Percentiles rank a stretch among this genome's conserved stretches.
Conservation (phyloP, 2,888 invertebrate species). For the Cheilosia impressa region DNA sequence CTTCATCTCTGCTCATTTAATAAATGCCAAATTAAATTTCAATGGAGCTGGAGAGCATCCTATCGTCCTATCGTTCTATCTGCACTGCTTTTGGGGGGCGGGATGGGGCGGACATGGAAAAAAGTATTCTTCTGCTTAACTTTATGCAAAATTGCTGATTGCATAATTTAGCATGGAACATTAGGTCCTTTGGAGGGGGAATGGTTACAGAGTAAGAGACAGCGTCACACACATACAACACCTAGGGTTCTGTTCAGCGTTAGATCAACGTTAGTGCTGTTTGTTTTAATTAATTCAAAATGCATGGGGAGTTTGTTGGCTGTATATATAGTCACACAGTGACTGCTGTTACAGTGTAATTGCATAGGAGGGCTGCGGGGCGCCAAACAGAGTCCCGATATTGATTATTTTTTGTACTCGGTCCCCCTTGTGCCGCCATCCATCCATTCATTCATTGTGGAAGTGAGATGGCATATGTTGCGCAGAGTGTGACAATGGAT, state of each 20-base stretch:
- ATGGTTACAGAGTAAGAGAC: constrained; percentile 25
- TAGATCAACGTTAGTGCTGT: constrained; percentile 70
- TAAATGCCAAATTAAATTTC: constrained; percentile 78
- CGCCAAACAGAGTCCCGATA: constrained; percentile 20
- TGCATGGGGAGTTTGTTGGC: constrained; percentile 63
- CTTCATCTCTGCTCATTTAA: constrained; percentile 68
- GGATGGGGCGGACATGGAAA: neutral
- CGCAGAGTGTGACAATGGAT: constrained; percentile 61
- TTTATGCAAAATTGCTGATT: constrained; percentile 78
- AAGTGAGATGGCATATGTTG: constrained; percentile 53
- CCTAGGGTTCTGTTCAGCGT: constrained; percentile 19
- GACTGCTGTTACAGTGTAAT: constrained; percentile 52
- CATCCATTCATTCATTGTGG: neutral
- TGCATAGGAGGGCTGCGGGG: constrained; percentile 52
- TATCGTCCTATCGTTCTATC: neutral
- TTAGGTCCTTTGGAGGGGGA: constrained; percentile 59
- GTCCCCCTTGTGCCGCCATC: neutral
- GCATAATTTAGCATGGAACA: constrained; percentile 79
- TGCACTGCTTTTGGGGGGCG: constrained; percentile 1
- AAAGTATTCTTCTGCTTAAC: constrained; percentile 70
- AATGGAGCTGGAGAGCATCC: constrained; percentile 65
- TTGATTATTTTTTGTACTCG: constrained; percentile 46
- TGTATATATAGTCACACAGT: constrained; percentile 31
- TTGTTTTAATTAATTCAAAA: constrained; percentile 75
- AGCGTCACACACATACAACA: constrained; percentile 60